Evolutionary conservation across 2,113 vertebrate genomes (phyloP).

Genomic region (Haliaeetus leucogaster): DNA sequence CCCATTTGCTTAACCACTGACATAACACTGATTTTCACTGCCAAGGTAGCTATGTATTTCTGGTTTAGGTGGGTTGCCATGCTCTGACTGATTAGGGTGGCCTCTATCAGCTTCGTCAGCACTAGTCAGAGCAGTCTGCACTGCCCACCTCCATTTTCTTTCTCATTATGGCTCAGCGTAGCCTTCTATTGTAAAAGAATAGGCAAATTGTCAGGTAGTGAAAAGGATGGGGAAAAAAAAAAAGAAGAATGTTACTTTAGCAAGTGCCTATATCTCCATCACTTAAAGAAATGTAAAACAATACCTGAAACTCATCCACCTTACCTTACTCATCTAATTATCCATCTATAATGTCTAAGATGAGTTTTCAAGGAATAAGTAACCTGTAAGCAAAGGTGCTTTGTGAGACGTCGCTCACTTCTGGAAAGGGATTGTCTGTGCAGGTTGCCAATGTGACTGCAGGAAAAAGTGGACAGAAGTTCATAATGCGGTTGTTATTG

Average conservation of each 20-base stretch:
- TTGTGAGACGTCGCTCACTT: not conserved
- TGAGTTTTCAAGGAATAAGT: not conserved
- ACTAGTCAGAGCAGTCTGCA: not conserved
- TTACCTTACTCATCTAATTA: not conserved
- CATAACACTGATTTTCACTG: not conserved
- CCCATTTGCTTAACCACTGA: not conserved
- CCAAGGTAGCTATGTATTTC: not conserved
- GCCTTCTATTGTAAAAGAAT: not conserved
- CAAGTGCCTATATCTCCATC: not conserved
- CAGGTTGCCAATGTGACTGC: fast-evolving
- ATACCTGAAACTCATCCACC: not conserved
- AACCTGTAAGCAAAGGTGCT: not conserved
- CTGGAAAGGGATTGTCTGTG: not conserved
- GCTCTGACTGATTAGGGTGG: not conserved
- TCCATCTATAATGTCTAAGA: not conserved
- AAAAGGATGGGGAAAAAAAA: not conserved
- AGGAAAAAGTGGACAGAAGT: not conserved
- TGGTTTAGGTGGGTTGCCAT: not conserved
- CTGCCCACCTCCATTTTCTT: not conserved
- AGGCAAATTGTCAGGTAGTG: not conserved
- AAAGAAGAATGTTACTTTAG: not conserved
- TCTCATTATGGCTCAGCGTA: not conserved
- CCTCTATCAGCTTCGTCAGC: not conserved
- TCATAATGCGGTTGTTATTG: not conserved
- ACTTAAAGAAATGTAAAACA: not conserved